Evolutionary conservation across 1,140 invertebrate species (phyloP).

Genomic region (Diploscapter pachys): DNA sequence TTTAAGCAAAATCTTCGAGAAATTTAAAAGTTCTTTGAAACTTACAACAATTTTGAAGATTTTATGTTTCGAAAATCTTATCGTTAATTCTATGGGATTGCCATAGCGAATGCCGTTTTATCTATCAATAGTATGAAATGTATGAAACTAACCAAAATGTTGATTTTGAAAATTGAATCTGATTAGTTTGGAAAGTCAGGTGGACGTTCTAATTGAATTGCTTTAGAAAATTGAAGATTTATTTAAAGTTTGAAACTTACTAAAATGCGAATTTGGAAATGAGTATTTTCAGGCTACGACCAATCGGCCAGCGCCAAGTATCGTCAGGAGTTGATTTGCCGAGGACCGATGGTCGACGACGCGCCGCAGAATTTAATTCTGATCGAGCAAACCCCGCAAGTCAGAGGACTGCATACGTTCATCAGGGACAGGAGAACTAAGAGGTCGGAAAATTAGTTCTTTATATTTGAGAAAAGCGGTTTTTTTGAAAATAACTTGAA

Average conservation of each 20-base stretch:
- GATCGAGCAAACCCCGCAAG: constrained; percentile 77
- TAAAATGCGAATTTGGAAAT: too few species aligned
- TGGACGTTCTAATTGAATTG: too few species aligned
- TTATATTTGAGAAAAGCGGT: constrained; percentile 69
- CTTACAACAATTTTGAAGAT: constrained; percentile 13
- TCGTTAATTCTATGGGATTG: background rate
- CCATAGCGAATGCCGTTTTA: too few species aligned
- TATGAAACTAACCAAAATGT: too few species aligned
- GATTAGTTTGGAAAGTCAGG: too few species aligned
- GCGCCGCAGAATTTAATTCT: constrained; percentile 79
- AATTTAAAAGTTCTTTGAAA: too few species aligned
- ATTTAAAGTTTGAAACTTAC: too few species aligned
- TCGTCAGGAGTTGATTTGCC: constrained; percentile 66
- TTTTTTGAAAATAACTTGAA: constrained; percentile 84
- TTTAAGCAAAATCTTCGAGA: background rate
- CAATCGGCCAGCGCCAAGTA: constrained; percentile 71
- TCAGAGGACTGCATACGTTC: constrained; percentile 64
- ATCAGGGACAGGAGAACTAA: constrained; percentile 59
- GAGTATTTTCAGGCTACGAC: constrained; percentile 66
- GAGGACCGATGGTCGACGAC: constrained; percentile 60
- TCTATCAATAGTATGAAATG: too few species aligned
- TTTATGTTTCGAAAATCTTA: constrained; percentile 4
- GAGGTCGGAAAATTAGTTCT: constrained; percentile 23
- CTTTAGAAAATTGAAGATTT: too few species aligned
- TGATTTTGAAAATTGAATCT: too few species aligned